Evolutionary conservation across 2,113 vertebrate genomes (phyloP), one percentile per base, ranked within the genome.

Genomic region (Neodon shergylaensis): DNA sequence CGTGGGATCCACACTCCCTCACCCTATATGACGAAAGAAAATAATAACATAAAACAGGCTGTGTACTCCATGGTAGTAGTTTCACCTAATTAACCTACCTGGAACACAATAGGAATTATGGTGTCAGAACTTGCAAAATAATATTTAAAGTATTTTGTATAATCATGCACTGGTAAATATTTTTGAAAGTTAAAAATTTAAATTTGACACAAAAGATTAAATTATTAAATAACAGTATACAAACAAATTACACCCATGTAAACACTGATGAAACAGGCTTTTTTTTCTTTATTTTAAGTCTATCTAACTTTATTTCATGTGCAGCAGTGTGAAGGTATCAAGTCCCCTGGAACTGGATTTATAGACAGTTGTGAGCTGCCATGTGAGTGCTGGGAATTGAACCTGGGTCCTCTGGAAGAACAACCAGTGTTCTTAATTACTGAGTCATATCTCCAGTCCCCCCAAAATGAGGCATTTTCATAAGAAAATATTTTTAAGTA

Each of bases 401-500:
- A 54, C 54, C 54, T 54, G 16, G 16, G 16, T 17, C 16, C 16
- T 54, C 54, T 54, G 16, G 16, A 54, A 54, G 54, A 54, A 54
- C 54, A 54, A 54, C 54, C 54, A 19, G 54, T 54, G 4, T 54
- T 54, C 54, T 58, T 58, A 58, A 58, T 58, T 58, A 19, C 54
- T 58, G 54, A 58, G 54, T 58, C 54, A 58, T 21, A 58, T 58
- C 54, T 58, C 17, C 54, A 19, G 16, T 14, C 16, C 54, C 54
- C 16, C 54, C 54, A 17, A 54, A 54, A 31, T 4, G 21, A 61
- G 26, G 58, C 17, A 91, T 91, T 94, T 91, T 96, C 86, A n/a
- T 79, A 76, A 92, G 91, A 97, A 90, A 95, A 88, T 63, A 87
- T 49, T 91, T 88, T 94, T 63, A 92, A 77, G 22, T 5, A 63